Evolutionary conservation across 2,888 invertebrate genomes (phyloP).

Genomic region (Portevinia maculata): DNA sequence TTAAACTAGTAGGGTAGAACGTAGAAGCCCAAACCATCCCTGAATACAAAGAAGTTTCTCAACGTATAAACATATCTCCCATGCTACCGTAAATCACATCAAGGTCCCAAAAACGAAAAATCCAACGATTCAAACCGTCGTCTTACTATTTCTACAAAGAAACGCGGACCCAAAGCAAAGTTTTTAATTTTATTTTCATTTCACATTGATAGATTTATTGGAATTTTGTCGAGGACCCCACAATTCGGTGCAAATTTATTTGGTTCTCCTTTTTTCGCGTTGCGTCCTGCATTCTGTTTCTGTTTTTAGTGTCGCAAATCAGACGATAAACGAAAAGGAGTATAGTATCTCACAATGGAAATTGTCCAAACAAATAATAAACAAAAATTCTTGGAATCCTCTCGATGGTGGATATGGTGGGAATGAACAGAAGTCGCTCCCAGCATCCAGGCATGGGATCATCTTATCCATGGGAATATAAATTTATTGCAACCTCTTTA

Average conservation of each 20-base stretch:
- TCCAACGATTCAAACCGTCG: neutral
- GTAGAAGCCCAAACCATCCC: neutral
- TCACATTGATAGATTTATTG: slow-evolving; percentile 62
- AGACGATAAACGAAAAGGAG: slow-evolving; percentile 27
- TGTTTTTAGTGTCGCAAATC: slow-evolving; percentile 17
- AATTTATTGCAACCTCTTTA: slow-evolving; percentile 9
- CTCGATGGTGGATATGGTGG: slow-evolving; percentile 17
- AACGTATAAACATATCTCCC: neutral
- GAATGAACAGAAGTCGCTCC: slow-evolving; percentile 46
- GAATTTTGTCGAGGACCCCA: slow-evolving; percentile 42
- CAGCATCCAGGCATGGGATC: slow-evolving; percentile 23
- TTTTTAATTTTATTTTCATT: slow-evolving; percentile 36
- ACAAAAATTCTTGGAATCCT: slow-evolving; percentile 54
- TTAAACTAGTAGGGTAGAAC: no score
- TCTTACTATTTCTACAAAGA: slow-evolving; percentile 7
- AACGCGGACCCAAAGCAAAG: neutral
- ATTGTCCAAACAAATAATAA: slow-evolving; percentile 41
- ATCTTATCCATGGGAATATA: slow-evolving; percentile 42
- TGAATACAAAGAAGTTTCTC: neutral
- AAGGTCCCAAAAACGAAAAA: neutral
- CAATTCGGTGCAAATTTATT: slow-evolving; percentile 33
- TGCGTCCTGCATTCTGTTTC: no score
- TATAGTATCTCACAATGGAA: neutral
- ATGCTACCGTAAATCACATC: slow-evolving; percentile 1
- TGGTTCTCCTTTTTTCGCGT: slow-evolving; percentile 5